phyloP scores from a whole-genome alignment of 2,888 invertebrate species.

The Spilarctia lutea region DNA sequence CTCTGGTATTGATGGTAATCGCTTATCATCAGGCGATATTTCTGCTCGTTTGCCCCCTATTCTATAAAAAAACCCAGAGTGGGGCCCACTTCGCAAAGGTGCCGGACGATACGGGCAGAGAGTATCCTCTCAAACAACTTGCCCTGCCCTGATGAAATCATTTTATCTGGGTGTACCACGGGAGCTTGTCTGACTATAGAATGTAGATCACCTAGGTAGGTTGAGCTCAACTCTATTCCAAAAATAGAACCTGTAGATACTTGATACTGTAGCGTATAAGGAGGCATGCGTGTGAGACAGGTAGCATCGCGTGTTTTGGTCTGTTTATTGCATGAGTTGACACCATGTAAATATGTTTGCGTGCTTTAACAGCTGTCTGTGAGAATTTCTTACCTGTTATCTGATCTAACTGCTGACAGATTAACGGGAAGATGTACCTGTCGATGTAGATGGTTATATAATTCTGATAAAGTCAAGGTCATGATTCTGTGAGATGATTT shows the following conservation, averaged over 20 bases:
- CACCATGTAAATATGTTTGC: conserved; percentile 15
- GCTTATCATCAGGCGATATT: too few relatives aligned
- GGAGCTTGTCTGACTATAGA: too few relatives aligned
- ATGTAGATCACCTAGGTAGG: too few relatives aligned
- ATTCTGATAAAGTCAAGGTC: background rate
- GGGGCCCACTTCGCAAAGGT: too few relatives aligned
- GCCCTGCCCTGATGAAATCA: too few relatives aligned
- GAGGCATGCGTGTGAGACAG: background rate
- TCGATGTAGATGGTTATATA: background rate
- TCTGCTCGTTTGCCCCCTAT: too few relatives aligned
- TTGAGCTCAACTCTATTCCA: background rate
- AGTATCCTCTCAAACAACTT: too few relatives aligned
- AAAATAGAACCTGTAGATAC: background rate
- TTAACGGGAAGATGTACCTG: conserved; percentile 16
- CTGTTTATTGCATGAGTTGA: conserved; percentile 26
- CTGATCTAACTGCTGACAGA: conserved; percentile 27
- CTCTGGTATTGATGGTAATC: too few relatives aligned
- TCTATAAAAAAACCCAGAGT: too few relatives aligned
- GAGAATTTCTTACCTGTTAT: conserved; percentile 22
- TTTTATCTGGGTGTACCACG: too few relatives aligned
- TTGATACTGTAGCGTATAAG: background rate
- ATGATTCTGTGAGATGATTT: background rate
- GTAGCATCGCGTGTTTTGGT: conserved; percentile 17
- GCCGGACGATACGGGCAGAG: too few relatives aligned
- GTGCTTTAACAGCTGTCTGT: conserved; percentile 9